A percentile compares a stretch with the other conserved stretches of the same genome.
phyloP scores from a whole-genome alignment of 2,113 vertebrate species.

The Hystrix brachyura region DNA sequence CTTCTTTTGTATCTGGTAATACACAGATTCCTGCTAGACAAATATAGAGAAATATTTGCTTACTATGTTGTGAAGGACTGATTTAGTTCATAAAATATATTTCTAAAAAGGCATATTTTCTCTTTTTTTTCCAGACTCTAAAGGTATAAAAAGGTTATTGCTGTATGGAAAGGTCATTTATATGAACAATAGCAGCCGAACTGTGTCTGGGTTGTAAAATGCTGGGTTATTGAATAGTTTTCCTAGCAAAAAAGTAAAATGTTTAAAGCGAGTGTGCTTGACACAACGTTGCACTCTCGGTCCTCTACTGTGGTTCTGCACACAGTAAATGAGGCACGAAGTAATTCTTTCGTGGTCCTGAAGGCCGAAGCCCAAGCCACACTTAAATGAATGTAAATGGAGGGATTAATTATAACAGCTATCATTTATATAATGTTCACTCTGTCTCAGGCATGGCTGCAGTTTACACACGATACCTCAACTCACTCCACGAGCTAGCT shows the following conservation, averaged over 20 bases:
- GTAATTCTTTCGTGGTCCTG: slow-evolving; percentile 14
- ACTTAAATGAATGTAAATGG: slow-evolving; percentile 38
- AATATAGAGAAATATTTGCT: slow-evolving; percentile 69
- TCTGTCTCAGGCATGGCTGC: neutral
- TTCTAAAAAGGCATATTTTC: slow-evolving; percentile 39
- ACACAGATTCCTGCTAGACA: slow-evolving; percentile 69
- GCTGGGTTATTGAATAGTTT: slow-evolving; percentile 61
- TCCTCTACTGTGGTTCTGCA: slow-evolving; percentile 46
- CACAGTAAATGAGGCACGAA: slow-evolving; percentile 43
- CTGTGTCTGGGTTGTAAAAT: slow-evolving; percentile 74
- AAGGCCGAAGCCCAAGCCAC: slow-evolving; percentile 43
- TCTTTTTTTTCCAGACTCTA: slow-evolving; percentile 69
- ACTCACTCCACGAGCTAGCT: neutral
- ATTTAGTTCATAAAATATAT: slow-evolving; percentile 70
- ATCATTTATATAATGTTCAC: neutral
- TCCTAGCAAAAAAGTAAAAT: slow-evolving; percentile 54
- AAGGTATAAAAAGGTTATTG: slow-evolving; percentile 70
- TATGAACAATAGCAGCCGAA: slow-evolving; percentile 73
- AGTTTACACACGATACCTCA: neutral
- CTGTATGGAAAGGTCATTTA: slow-evolving; percentile 76
- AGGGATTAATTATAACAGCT: slow-evolving; percentile 35
- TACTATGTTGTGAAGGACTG: slow-evolving; percentile 53
- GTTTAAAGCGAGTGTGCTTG: slow-evolving; percentile 37
- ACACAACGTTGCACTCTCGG: neutral
- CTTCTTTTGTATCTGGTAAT: slow-evolving; percentile 72